Evolutionary conservation across 2,797 vertebrate species (phyloP).

Genomic region (Calcarius lapponicus): DNA sequence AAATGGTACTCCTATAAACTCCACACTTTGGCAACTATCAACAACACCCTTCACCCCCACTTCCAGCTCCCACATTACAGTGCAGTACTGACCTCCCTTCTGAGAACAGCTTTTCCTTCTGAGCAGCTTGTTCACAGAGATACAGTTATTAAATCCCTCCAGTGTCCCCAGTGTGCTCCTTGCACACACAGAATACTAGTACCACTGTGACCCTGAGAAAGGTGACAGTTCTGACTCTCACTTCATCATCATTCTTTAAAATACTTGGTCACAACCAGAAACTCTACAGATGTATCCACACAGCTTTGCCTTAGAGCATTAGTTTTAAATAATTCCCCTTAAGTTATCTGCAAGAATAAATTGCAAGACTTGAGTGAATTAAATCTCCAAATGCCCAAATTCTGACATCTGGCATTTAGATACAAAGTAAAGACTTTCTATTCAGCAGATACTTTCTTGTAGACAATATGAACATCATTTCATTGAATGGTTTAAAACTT

Average conservation of each 20-base stretch:
- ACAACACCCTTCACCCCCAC: background rate
- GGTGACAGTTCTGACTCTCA: slow-evolving; percentile 58
- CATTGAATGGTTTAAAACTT: background rate
- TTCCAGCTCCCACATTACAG: background rate
- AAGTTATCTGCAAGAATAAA: background rate
- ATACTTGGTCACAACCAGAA: slow-evolving; percentile 16
- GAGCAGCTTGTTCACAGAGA: background rate
- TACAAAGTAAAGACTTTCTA: background rate
- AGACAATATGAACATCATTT: background rate
- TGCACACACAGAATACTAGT: slow-evolving; percentile 4
- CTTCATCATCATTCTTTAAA: slow-evolving; percentile 62
- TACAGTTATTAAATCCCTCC: slow-evolving; percentile 29
- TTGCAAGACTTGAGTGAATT: background rate
- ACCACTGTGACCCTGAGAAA: slow-evolving; percentile 38
- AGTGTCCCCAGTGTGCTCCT: background rate
- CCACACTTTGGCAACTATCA: background rate
- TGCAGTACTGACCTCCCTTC: background rate
- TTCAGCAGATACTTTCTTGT: background rate
- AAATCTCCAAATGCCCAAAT: background rate
- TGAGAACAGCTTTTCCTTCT: slow-evolving; percentile 14
- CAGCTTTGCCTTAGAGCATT: background rate
- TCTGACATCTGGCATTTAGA: background rate
- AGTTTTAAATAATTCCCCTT: background rate
- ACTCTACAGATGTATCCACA: slow-evolving; percentile 17
- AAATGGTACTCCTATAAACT: background rate